These are phyloP conservation scores for Abscondita cerata DNA, from an alignment of 2,888 invertebrate species.

Conservation along the genomic window DNA sequence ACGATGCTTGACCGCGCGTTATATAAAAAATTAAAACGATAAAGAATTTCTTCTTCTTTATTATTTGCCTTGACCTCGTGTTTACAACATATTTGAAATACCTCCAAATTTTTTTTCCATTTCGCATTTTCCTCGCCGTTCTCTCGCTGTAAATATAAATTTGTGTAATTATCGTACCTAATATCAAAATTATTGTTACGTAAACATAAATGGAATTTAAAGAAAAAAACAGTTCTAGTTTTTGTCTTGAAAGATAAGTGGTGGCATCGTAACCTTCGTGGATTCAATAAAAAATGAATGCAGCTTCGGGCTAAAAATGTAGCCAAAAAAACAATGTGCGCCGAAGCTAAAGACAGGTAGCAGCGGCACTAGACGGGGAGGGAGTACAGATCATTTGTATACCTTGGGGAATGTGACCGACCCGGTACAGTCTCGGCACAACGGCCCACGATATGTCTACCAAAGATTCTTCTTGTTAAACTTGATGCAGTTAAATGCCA, in stretches of 20 bases:
- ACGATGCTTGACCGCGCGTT: too few relatives aligned
- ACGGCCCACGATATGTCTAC: conserved; percentile 49
- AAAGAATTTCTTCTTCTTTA: too few relatives aligned
- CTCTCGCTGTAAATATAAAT: too few relatives aligned
- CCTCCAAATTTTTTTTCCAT: background rate
- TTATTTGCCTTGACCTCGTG: conserved; percentile 1
- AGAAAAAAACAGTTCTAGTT: conserved; percentile 32
- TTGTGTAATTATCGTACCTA: too few relatives aligned
- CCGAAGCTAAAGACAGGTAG: conserved; percentile 60
- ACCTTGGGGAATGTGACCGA: conserved; percentile 60
- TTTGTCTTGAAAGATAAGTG: conserved; percentile 41
- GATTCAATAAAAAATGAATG: conserved; percentile 52
- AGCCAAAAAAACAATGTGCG: conserved; percentile 57
- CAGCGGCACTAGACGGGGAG: conserved; percentile 45
- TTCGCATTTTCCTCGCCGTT: too few relatives aligned
- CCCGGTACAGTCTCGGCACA: conserved; percentile 41
- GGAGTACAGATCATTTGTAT: conserved; percentile 59
- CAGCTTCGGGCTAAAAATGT: conserved; percentile 52
- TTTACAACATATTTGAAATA: background rate
- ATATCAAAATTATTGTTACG: background rate
- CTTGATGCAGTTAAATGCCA: conserved; percentile 32
- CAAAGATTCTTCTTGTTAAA: conserved; percentile 33
- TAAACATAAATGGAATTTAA: conserved; percentile 25
- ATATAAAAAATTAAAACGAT: too few relatives aligned
- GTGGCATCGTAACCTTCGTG: conserved; percentile 44